Base-by-base conservation (phyloP, 1,140 invertebrate genomes). In the Drosophila leontia region DNA sequence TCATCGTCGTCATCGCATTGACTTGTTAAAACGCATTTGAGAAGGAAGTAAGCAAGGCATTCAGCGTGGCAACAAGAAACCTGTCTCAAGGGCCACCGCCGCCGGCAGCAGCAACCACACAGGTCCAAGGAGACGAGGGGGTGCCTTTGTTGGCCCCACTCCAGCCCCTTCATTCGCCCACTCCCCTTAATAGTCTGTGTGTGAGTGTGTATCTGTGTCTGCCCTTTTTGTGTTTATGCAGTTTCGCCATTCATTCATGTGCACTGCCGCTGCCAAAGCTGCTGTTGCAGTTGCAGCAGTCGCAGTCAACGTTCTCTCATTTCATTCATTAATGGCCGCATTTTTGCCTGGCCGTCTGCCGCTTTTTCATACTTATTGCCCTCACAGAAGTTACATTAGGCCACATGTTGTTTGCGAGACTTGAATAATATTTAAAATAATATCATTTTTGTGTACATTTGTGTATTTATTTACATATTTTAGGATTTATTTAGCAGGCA, bases 251-350 rank as follows among this genome's bases (percentile, higher is more conserved):
- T 86, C 85, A 88, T 85, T 85, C 75, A 87, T 87, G 61, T 85
- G 67, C 44, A 77, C 37, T 41, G 53, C 74, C 74, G 26, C 41
- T 55, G 47, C 35, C 47, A 42, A 41, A 74, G 47, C 67, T 11
- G 26, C 48, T 34, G 32, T 34, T 70, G 69, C 78, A 53, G 62
- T 59, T 74, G 74, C 19, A n/a, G 61, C 32, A 62, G 63, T 44
- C 53, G 70, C 70, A 67, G 77, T 45, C 41, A 57, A 65, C 50
- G 50, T 50, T 84, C 78, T 75, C 45, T 75, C 78, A 82, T 86
- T 86, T 86, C 82, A 86, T 86, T 86, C 83, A 85, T 87, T 86
- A 78, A 75, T 82, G 78, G 79, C 78, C 80, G 78, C 75, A 87
- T 85, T 85, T 76, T 82, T 85, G 44, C 58, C 62, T 26, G 71